Conservation (phyloP, 2,113 vertebrate species). For the Suricata suricatta region DNA sequence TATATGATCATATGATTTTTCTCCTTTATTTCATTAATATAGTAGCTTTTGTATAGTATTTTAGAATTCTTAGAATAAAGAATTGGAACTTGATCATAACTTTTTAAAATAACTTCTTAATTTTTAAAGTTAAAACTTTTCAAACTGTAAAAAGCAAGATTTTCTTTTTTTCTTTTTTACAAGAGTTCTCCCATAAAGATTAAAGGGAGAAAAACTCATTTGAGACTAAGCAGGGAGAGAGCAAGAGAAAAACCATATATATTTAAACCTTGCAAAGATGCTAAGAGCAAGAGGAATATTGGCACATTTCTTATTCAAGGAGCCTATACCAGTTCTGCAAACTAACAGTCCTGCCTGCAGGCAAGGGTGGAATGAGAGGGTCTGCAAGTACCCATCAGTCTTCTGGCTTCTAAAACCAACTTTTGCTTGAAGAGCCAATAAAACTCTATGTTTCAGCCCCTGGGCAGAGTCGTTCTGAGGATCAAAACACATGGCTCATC, state of each 20-base stretch:
- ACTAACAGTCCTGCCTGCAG: neutral
- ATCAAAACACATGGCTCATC: neutral
- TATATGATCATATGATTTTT: neutral
- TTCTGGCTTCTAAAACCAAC: neutral
- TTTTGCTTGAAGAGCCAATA: neutral
- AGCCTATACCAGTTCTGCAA: neutral
- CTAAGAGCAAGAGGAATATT: neutral
- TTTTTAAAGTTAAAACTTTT: neutral
- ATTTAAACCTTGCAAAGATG: neutral
- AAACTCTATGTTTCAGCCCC: neutral
- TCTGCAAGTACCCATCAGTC: neutral
- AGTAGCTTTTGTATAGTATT: neutral
- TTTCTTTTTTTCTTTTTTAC: neutral
- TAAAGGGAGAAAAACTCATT: neutral
- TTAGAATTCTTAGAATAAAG: slow-evolving; percentile 29
- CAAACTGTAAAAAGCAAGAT: neutral
- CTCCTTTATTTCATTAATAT: neutral
- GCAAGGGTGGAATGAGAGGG: neutral
- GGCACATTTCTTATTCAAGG: neutral
- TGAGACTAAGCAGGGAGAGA: neutral
- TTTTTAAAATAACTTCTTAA: neutral
- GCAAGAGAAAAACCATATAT: neutral
- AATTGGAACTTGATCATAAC: neutral
- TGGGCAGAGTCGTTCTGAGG: neutral
- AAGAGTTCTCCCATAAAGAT: neutral